These are phyloP conservation scores for Hedya salicella DNA, from an alignment of 2,888 invertebrate species.

Conservation along the genomic window DNA sequence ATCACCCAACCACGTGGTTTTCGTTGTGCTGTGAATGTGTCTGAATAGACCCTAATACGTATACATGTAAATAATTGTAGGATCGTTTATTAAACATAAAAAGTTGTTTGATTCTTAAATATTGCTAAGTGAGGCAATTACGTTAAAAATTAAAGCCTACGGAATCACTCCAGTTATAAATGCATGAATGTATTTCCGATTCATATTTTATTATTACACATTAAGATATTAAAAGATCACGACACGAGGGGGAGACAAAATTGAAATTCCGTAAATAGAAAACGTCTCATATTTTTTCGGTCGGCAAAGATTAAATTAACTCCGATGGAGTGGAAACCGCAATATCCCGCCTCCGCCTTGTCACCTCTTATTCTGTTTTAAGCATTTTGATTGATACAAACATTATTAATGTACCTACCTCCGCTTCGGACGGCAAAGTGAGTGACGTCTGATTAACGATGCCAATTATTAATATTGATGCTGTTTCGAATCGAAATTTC, in stretches of 20 bases:
- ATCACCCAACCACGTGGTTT: too few species aligned
- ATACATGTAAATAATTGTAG: too few species aligned
- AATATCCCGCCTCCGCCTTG: slow-evolving; percentile 24
- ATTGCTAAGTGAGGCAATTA: not conserved
- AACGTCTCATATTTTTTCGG: slow-evolving; percentile 27
- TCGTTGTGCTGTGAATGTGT: too few species aligned
- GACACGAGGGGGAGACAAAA: not conserved
- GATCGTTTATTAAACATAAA: too few species aligned
- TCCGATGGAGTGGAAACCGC: slow-evolving; percentile 30
- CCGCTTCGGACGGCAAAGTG: slow-evolving; percentile 7
- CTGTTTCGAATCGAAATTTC: slow-evolving; percentile 18
- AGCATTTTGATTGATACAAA: slow-evolving; percentile 29
- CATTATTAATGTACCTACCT: slow-evolving; percentile 24
- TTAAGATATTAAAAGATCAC: slow-evolving; percentile 3
- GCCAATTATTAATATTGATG: slow-evolving; percentile 19
- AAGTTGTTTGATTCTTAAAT: too few species aligned
- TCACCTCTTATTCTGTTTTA: slow-evolving; percentile 31
- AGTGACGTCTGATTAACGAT: slow-evolving; percentile 27
- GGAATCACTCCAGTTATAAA: not conserved
- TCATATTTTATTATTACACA: slow-evolving; percentile 10
- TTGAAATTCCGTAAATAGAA: slow-evolving; percentile 4
- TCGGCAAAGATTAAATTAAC: slow-evolving; percentile 28
- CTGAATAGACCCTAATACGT: too few species aligned
- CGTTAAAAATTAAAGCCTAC: not conserved
- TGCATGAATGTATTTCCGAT: not conserved